A percentile compares a stretch with the other conserved stretches of the same genome.
phyloP scores from a whole-genome alignment of 2,888 invertebrate genomes.

The Labia minor region DNA sequence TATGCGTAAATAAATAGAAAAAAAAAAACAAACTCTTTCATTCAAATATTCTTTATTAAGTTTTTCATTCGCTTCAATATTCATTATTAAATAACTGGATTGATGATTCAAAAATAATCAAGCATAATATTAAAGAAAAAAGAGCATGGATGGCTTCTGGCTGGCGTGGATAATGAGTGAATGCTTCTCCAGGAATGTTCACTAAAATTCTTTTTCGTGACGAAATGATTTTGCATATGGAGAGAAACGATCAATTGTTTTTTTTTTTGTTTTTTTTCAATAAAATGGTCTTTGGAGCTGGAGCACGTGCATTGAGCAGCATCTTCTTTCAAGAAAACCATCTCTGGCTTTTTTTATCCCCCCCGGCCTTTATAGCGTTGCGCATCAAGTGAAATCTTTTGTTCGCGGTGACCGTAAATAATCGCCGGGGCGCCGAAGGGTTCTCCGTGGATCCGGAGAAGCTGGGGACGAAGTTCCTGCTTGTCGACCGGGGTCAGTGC shows the following conservation, averaged over 20 bases:
- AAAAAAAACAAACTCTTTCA: too few species aligned
- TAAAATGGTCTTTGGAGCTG: neutral
- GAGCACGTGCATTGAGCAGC: neutral
- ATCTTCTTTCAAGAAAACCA: neutral
- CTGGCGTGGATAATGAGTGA: neutral
- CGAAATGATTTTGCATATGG: conserved; percentile 7
- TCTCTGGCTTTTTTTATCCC: neutral
- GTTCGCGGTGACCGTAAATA: conserved; percentile 13
- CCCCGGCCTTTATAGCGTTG: neutral
- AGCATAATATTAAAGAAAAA: too few species aligned
- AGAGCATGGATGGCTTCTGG: too few species aligned
- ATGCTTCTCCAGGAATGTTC: neutral
- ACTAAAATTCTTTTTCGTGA: neutral
- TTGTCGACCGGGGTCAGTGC: neutral
- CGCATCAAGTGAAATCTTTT: conserved; percentile 7
- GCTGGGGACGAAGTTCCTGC: neutral
- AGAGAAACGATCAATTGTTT: neutral
- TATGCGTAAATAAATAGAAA: too few species aligned
- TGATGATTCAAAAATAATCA: too few species aligned
- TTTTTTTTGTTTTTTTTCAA: neutral
- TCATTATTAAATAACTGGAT: too few species aligned
- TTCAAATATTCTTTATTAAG: too few species aligned
- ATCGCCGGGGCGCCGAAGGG: neutral
- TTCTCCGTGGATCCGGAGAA: neutral
- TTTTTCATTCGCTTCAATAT: too few species aligned